Evolutionary conservation across 2,888 invertebrate genomes (phyloP), one percentile per base, ranked within the genome.

Genomic region (Aspidapion aeneum): DNA sequence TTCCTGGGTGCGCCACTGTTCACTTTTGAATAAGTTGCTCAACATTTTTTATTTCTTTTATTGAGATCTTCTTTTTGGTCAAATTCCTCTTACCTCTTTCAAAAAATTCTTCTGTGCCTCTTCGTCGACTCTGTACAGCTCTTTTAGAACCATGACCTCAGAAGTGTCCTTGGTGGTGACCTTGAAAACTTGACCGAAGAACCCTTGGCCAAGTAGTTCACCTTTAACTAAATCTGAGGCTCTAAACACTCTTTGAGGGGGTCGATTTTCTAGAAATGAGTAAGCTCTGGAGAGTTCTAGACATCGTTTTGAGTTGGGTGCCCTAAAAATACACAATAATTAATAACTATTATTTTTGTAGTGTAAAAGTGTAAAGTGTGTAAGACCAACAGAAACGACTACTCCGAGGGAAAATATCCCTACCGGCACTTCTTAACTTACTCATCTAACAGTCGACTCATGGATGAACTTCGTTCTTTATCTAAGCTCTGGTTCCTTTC

Each of bases 141-240:
- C 96, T 75, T 97, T 97, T 52, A 97, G 86, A 71, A 97, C 96
- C 96, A 97, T 96, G 55, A 95, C 91, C 81, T 97, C 96, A 68
- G 90, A 90, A 0, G 95, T 95, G 70, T 90, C 89, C 59, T 91
- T 87, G 77, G 96, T 96, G 0, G 94, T 96, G 62, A 96, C 95
- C 82, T 94, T 91, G 79, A 88, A 93, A 63, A 92, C 94, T 78
- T 95, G 93, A 1, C 97, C 97, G 80, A 96, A 97, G 82, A 96
- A 97, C 0, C 97, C 97, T 73, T 93, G 90, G 1, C 96, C 96
- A 16, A 96, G 81, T 2, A 96, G 83, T 77, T 96, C 95, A 49
- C 96, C 96, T 81, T 91, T 83, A 18, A 95, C 87, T 59, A 97
- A 82, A 81, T 97, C 97, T 19, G 90, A 88, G n/a, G 95, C 93